These are phyloP conservation scores for Anorthoa munda DNA, from an alignment of 2,888 invertebrate species.

Conservation along the genomic window DNA sequence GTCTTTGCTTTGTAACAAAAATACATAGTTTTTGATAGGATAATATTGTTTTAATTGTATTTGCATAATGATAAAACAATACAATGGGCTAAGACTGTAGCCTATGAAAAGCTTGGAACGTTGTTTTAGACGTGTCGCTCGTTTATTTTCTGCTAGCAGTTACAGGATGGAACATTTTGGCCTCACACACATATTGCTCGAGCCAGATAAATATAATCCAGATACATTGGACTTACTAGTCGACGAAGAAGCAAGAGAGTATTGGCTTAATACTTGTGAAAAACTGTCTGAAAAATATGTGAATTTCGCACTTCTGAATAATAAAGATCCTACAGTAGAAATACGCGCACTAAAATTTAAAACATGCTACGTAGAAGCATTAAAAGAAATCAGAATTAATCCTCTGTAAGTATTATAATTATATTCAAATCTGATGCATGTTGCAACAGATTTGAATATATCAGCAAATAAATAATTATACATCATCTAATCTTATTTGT, in stretches of 20 bases:
- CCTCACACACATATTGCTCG: constrained; percentile 92
- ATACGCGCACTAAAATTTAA: constrained; percentile 96
- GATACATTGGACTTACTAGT: constrained; percentile 97
- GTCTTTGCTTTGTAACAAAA: constrained; percentile 44
- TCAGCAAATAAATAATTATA: background rate
- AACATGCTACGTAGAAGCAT: constrained; percentile 95
- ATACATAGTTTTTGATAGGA: constrained; percentile 60
- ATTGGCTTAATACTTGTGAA: constrained; percentile 98
- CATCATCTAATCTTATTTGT: background rate
- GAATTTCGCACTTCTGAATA: constrained; percentile 95
- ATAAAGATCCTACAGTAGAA: constrained; percentile 94
- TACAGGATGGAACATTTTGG: constrained; percentile 87
- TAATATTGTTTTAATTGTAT: constrained; percentile 74
- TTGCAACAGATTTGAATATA: background rate
- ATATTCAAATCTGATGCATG: constrained; percentile 21
- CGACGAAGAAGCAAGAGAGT: constrained; percentile 96
- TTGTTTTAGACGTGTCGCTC: constrained; percentile 56
- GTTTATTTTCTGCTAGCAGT: constrained; percentile 62
- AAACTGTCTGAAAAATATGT: constrained; percentile 96
- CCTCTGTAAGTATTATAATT: constrained; percentile 93
- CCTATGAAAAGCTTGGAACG: constrained; percentile 70
- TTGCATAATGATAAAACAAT: constrained; percentile 81
- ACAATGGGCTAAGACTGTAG: constrained; percentile 81
- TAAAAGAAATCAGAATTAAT: constrained; percentile 94
- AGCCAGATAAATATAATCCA: constrained; percentile 95